Base-by-base conservation (phyloP, 2,797 vertebrate genomes). In the Neopelma chrysocephalum region DNA sequence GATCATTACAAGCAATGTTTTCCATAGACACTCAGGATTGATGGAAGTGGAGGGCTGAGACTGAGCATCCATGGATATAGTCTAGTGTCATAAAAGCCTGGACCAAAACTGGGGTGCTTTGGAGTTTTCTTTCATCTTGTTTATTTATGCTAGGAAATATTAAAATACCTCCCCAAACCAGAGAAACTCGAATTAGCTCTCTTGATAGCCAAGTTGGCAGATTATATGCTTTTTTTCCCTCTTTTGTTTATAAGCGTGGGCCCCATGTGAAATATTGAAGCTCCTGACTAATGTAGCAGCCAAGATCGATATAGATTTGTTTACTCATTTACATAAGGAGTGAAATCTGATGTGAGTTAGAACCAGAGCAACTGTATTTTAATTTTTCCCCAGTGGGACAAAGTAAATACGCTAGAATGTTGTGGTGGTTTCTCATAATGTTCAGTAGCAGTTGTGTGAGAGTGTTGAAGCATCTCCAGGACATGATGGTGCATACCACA, bases 241-340 rank as follows among this genome's bases (percentile, higher is more conserved):
- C 36, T 86, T 72, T 81, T 82, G 53, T 93, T 95, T 85, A 2
- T 43, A 87, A 65, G 27, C 26, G 40, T 81, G 64, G 34, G 58
- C 38, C 91, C 71, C 81, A 71, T 82, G 88, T 94, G 91, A 87
- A 92, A 71, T 77, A 68, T 51, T 81, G 87, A 86, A 93, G 77
- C 85, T 87, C 48, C 80, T 87, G 70, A 80, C 75, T 87, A 72
- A 54, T 92, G 11, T 77, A 82, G 75, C 47, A 92, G 91, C 83
- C 64, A 82, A 89, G 78, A 82, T 32, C 15, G 16, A 85, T 92
- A 68, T 0, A 34, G 87, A 95, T 96, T 95, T 97, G 83, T 92
- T 95, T 96, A 73, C 75, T 87, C 81, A 61, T 93, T 92, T 96
- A 61, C 65, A 71, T 85, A n/a, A 91, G 70, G 60, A 90, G 25